A percentile compares a stretch with the other conserved stretches of the same genome.
Evolutionary conservation across 2,888 invertebrate genomes (phyloP).

Genomic region (Drosophila mulleri): DNA sequence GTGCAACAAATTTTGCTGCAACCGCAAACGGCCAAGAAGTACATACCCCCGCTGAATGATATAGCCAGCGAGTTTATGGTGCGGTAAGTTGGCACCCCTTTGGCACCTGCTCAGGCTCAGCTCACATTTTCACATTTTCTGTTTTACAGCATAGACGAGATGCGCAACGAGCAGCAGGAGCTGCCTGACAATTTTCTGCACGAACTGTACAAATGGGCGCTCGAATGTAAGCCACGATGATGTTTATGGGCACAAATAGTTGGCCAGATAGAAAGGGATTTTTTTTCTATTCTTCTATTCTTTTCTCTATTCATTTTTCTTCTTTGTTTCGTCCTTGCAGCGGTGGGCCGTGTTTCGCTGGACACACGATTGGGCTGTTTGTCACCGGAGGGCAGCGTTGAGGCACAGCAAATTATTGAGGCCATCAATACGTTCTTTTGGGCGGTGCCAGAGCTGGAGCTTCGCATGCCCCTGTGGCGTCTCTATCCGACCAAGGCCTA

Average conservation of each 20-base stretch:
- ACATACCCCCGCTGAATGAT: slow-evolving; percentile 90
- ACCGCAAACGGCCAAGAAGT: slow-evolving; percentile 91
- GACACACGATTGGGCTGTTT: slow-evolving; percentile 92
- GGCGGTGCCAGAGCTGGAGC: slow-evolving; percentile 90
- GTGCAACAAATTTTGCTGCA: slow-evolving; percentile 93
- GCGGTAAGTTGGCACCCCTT: slow-evolving; percentile 86
- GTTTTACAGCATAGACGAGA: slow-evolving; percentile 87
- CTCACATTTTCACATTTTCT: slow-evolving; percentile 8
- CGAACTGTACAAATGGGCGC: slow-evolving; percentile 96
- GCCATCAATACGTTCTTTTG: slow-evolving; percentile 92
- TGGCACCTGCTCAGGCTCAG: not conserved
- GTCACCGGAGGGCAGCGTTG: slow-evolving; percentile 86
- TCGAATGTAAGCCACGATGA: slow-evolving; percentile 91
- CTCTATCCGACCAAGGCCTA: slow-evolving; percentile 90
- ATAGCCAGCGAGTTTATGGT: slow-evolving; percentile 91
- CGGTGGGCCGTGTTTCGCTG: slow-evolving; percentile 92
- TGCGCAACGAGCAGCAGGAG: slow-evolving; percentile 88
- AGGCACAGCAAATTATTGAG: slow-evolving; percentile 91
- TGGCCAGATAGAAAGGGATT: not conserved
- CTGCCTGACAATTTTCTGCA: slow-evolving; percentile 93
- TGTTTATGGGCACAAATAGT: slow-evolving; percentile 4
- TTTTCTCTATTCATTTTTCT: too few relatives aligned
- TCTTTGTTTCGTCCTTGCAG: slow-evolving; percentile 84
- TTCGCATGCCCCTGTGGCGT: slow-evolving; percentile 91
- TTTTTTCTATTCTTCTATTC: not conserved